A percentile compares a stretch with the other conserved stretches of the same genome.
These are phyloP conservation scores for Columbina picui DNA, from an alignment of 2,113 vertebrate species.

Conservation along the genomic window DNA sequence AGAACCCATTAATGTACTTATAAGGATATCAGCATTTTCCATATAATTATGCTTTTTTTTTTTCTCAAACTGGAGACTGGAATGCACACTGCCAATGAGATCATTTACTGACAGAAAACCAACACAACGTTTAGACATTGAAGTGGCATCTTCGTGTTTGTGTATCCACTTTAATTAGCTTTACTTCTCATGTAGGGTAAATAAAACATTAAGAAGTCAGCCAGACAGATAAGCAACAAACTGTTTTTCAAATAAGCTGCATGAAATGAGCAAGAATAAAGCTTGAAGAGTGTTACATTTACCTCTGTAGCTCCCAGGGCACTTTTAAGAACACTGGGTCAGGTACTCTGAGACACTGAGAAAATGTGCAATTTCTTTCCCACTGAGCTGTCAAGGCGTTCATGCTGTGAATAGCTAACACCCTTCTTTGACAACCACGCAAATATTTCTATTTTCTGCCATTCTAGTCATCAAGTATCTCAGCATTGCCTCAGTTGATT, in stretches of 20 bases:
- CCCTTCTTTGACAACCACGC: constrained; percentile 64
- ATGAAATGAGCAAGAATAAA: constrained; percentile 72
- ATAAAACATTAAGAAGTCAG: constrained; percentile 56
- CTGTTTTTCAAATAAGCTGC: constrained; percentile 21
- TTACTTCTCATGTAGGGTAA: constrained; percentile 30
- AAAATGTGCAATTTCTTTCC: constrained; percentile 73
- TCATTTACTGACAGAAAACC: not conserved
- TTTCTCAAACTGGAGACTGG: not conserved
- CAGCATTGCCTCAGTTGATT: constrained; percentile 68
- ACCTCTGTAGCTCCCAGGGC: constrained; percentile 40
- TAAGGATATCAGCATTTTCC: not conserved
- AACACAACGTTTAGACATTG: not conserved
- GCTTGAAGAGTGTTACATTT: constrained; percentile 59
- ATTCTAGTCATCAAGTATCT: constrained; percentile 58
- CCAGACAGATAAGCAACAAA: constrained; percentile 19
- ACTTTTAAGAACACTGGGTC: constrained; percentile 60
- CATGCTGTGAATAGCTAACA: constrained; percentile 74
- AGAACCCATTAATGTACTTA: not conserved
- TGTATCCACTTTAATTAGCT: constrained; percentile 49
- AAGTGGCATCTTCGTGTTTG: not conserved
- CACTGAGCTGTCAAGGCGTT: constrained; percentile 70
- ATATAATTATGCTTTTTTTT: not conserved
- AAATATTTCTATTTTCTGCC: constrained; percentile 73
- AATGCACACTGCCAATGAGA: not conserved
- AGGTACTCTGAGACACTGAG: constrained; percentile 61